A percentile compares a stretch with the other conserved stretches of the same genome.
These are phyloP conservation scores for Hyppa rectilinea DNA, from an alignment of 2,888 invertebrate species.

Conservation along the genomic window DNA sequence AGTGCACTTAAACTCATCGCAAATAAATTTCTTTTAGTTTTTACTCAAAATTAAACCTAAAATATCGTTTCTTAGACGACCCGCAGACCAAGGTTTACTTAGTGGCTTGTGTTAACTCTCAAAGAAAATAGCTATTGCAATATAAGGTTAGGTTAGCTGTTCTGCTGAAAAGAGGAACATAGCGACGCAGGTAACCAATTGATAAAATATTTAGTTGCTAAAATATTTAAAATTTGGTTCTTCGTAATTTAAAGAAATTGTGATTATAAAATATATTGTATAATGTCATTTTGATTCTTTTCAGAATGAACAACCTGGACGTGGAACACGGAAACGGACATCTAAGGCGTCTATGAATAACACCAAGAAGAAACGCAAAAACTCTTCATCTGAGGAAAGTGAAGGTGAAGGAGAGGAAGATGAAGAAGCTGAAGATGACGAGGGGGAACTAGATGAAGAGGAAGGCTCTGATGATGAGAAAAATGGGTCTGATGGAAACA, in stretches of 20 bases:
- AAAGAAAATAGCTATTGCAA: constrained; percentile 13
- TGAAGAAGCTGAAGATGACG: constrained; percentile 86
- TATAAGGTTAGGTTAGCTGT: constrained; percentile 53
- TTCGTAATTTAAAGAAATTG: not conserved
- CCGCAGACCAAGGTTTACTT: not conserved
- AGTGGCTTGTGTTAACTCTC: not conserved
- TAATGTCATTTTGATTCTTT: constrained; percentile 6
- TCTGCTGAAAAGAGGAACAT: not conserved
- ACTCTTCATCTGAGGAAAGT: constrained; percentile 86
- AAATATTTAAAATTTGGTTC: not conserved
- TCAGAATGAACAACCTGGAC: constrained; percentile 82
- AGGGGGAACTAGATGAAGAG: constrained; percentile 87
- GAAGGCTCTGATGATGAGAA: constrained; percentile 90
- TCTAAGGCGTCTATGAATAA: constrained; percentile 81
- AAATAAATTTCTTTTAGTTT: constrained; percentile 11
- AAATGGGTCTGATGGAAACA: constrained; percentile 89
- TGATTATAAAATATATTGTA: not conserved
- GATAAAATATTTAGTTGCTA: not conserved
- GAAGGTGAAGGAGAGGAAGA: constrained; percentile 85
- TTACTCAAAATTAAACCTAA: too few species aligned
- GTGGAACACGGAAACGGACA: constrained; percentile 82
- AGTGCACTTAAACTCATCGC: constrained; percentile 54
- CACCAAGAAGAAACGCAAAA: constrained; percentile 88
- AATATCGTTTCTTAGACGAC: not conserved
- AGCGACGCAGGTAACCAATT: not conserved